A percentile compares a stretch with the other conserved stretches of the same genome.
Evolutionary conservation across 2,113 vertebrate species (phyloP).

Genomic region (Bungarus multicinctus): DNA sequence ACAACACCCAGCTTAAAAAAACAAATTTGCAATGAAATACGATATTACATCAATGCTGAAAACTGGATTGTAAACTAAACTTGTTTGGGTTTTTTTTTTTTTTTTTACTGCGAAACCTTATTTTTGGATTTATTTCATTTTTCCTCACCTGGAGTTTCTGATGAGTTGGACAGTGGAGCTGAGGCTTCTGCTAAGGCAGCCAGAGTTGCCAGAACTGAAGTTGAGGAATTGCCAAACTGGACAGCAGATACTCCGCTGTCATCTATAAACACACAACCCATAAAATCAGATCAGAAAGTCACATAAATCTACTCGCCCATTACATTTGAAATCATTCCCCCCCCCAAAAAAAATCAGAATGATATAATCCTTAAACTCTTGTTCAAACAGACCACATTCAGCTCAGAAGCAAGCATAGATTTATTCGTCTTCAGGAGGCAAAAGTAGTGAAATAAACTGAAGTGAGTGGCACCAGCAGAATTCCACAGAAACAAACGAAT

Average conservation of each 20-base stretch:
- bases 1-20: not conserved
- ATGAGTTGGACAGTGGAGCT: slow-evolving; percentile 81
- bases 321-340: not conserved
- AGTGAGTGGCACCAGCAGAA: not conserved
- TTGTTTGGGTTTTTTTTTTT: not conserved
- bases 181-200: slow-evolving; percentile 87
- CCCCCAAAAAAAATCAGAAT: not conserved
- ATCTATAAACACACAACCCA: slow-evolving; percentile 63
- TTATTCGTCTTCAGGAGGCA: not conserved
- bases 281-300: slow-evolving; percentile 8
- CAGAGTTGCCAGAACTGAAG: slow-evolving; percentile 83
- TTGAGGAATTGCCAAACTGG: slow-evolving; percentile 85
- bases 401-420: not conserved
- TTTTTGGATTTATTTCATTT: not conserved
- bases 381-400: not conserved
- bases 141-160: slow-evolving; percentile 82
- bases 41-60: not conserved
- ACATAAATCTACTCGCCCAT: not conserved
- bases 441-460: not conserved
- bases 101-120: not conserved
- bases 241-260: slow-evolving; percentile 81
- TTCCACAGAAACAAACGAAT: not conserved
- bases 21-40: not conserved
- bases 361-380: not conserved
- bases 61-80: not conserved